phyloP scores from a whole-genome alignment of 2,113 vertebrate species.

The Otis tarda region DNA sequence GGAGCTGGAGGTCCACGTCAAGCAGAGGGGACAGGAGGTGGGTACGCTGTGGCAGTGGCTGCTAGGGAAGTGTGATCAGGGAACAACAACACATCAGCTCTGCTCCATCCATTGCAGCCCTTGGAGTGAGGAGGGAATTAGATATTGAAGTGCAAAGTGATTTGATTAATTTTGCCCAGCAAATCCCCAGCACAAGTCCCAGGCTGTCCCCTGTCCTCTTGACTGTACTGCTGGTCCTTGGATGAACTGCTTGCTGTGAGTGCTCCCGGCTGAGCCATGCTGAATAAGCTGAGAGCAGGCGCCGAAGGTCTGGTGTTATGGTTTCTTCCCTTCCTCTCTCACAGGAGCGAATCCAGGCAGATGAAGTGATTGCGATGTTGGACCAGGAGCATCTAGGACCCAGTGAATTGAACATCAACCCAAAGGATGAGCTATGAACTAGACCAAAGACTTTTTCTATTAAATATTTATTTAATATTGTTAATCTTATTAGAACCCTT shows the following conservation, averaged over 20 bases:
- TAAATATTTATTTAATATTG: conserved; percentile 92
- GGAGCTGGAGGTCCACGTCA: not conserved
- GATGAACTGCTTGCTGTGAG: not conserved
- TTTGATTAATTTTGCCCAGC: not conserved
- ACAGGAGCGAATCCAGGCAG: conserved; percentile 94
- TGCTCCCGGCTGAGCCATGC: not conserved
- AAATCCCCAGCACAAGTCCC: not conserved
- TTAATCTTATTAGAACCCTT: conserved; percentile 87
- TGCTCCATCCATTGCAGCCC: not conserved
- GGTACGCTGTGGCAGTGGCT: not conserved
- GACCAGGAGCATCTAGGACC: conserved; percentile 77
- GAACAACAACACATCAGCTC: not conserved
- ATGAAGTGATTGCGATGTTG: conserved; percentile 88
- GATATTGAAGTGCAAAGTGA: not conserved
- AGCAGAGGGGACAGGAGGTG: not conserved
- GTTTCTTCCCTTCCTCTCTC: not conserved
- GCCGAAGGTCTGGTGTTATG: not conserved
- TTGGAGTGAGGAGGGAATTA: not conserved
- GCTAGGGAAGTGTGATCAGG: not conserved
- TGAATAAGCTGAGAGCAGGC: not conserved
- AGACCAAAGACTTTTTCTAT: conserved; percentile 65
- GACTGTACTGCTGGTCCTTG: not conserved
- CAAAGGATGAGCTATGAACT: conserved; percentile 91
- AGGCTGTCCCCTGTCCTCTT: not conserved
- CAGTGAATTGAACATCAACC: conserved; percentile 84